phyloP scores from a whole-genome alignment of 2,113 vertebrate species.

The Hypocryptadius cinnamomeus region DNA sequence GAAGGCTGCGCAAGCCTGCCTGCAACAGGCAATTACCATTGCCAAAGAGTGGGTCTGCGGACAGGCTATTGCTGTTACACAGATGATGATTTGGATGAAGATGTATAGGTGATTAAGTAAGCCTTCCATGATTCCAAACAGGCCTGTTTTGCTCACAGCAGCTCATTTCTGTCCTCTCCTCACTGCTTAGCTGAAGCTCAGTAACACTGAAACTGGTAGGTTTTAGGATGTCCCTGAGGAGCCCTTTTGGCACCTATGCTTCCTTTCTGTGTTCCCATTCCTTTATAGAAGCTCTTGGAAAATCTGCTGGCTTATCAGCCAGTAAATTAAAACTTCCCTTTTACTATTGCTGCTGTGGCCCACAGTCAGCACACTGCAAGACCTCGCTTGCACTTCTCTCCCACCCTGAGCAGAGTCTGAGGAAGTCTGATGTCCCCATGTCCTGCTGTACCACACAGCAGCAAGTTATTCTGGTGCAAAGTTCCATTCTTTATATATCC shows the following conservation, averaged over 20 bases:
- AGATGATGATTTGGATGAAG: background rate
- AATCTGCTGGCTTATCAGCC: background rate
- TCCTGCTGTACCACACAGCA: background rate
- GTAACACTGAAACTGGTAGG: background rate
- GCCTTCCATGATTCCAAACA: background rate
- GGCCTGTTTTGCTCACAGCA: background rate
- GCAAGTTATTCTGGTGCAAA: background rate
- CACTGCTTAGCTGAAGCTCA: background rate
- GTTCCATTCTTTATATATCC: background rate
- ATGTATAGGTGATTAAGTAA: background rate
- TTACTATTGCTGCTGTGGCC: background rate
- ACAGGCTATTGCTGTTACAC: background rate
- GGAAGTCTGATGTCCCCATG: background rate
- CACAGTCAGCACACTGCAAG: background rate
- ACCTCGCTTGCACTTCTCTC: background rate
- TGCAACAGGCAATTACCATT: background rate
- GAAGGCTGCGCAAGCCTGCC: background rate
- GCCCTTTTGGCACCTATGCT: accelerated
- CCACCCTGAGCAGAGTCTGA: background rate
- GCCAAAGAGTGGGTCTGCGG: background rate
- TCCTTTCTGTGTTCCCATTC: background rate
- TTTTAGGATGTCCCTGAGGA: background rate
- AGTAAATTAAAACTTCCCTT: background rate
- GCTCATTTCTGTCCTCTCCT: background rate
- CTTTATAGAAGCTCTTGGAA: background rate